Percentiles rank a stretch among this genome's conserved stretches.
Conservation (phyloP, 1,140 invertebrate species). For the Dendroctonus valens region DNA sequence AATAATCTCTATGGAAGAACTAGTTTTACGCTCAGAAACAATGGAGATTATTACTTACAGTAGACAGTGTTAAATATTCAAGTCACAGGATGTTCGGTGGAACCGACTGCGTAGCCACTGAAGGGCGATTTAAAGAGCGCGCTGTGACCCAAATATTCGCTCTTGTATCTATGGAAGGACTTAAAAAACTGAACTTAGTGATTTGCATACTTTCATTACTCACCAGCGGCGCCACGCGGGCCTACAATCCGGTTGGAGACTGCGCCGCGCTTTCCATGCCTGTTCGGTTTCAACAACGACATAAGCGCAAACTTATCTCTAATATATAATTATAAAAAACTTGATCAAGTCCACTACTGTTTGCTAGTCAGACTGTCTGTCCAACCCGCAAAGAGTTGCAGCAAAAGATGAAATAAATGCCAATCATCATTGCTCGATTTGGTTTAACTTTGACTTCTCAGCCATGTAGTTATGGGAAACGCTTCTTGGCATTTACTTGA, state of each 20-base stretch:
- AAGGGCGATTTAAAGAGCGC: no score
- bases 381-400: conserved; percentile 25
- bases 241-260: conserved; percentile 47
- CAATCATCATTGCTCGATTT: not conserved
- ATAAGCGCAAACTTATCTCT: conserved; percentile 50
- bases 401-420: conserved; percentile 9
- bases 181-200: conserved; percentile 33
- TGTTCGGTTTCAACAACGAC: conserved; percentile 51
- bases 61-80: no score
- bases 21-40: no score
- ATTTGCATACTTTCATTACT: conserved; percentile 45
- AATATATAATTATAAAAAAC: conserved; percentile 35
- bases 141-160: conserved; percentile 11
- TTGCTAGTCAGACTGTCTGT: conserved; percentile 18
- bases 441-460: not conserved
- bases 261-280: conserved; percentile 48
- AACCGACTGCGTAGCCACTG: no score
- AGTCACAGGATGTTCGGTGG: no score
- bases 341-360: conserved; percentile 22
- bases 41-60: no score
- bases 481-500: conserved; percentile 13
- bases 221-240: conserved; percentile 49
- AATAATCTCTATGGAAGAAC: no score
- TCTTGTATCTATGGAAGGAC: conserved; percentile 2
- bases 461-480: not conserved